Conservation (phyloP, 2,888 invertebrate genomes). For the Drosophila quasianomalipes region DNA sequence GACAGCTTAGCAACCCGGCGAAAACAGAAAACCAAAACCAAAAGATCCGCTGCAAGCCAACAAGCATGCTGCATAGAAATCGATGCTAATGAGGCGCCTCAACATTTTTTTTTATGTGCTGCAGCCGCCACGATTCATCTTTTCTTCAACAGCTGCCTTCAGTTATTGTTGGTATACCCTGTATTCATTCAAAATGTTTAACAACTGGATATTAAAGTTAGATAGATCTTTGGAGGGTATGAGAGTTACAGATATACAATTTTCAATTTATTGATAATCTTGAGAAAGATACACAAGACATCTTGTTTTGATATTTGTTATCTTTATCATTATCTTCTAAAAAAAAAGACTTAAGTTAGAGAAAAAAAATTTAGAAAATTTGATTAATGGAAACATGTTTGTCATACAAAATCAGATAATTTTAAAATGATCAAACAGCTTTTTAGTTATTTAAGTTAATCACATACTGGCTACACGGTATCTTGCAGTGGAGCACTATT, state of each 20-base stretch:
- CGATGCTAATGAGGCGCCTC: slow-evolving; percentile 35
- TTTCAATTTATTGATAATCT: background rate
- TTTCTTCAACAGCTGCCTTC: slow-evolving; percentile 2
- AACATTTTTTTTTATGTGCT: background rate
- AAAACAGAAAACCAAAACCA: slow-evolving; percentile 6
- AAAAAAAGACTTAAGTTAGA: background rate
- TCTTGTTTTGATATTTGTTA: background rate
- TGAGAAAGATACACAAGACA: background rate
- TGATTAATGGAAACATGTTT: background rate
- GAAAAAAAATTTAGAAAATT: background rate
- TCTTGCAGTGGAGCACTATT: background rate
- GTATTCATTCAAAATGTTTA: background rate
- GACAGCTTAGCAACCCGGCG: slow-evolving; percentile 14
- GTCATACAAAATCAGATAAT: background rate
- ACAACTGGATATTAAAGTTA: background rate
- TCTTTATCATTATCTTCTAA: background rate
- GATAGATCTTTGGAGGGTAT: background rate
- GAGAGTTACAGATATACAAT: background rate
- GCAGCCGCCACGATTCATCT: slow-evolving; percentile 10
- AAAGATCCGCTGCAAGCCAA: slow-evolving; percentile 21
- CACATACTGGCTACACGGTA: background rate
- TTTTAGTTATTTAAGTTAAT: background rate
- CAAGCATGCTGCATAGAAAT: slow-evolving; percentile 36
- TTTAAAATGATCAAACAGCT: background rate
- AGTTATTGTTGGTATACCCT: background rate